These are phyloP conservation scores for Cyprinodon diabolis DNA, from an alignment of 2,797 vertebrate species.

Conservation along the genomic window DNA sequence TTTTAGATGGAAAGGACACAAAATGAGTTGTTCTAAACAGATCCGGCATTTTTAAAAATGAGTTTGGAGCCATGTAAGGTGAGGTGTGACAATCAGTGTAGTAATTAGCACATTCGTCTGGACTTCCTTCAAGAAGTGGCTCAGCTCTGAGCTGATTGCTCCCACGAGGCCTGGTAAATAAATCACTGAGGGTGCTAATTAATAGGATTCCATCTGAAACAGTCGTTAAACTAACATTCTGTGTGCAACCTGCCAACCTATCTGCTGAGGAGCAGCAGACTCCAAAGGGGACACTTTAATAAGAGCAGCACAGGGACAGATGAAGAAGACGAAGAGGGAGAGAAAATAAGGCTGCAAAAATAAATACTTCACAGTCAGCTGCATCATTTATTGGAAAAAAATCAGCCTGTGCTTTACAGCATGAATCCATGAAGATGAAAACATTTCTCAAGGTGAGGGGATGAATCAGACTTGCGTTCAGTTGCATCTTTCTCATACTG, in stretches of 20 bases:
- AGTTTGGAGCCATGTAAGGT: neutral
- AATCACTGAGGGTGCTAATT: constrained; percentile 45
- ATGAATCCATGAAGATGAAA: constrained; percentile 25
- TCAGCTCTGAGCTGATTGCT: constrained; percentile 32
- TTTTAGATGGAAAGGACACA: neutral
- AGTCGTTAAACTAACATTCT: constrained; percentile 39
- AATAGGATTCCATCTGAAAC: constrained; percentile 44
- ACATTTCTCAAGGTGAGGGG: constrained; percentile 32
- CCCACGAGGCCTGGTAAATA: constrained; percentile 43
- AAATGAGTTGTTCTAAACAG: neutral
- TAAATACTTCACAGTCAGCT: constrained; percentile 12
- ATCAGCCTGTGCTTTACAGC: constrained; percentile 1
- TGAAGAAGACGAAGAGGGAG: neutral
- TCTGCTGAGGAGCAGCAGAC: constrained; percentile 26
- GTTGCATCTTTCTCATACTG: constrained; percentile 38
- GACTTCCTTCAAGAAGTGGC: constrained; percentile 15
- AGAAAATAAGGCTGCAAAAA: constrained; percentile 10
- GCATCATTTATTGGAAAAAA: constrained; percentile 12
- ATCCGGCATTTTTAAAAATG: neutral
- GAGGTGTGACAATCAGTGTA: constrained; percentile 13
- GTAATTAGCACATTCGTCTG: constrained; percentile 4
- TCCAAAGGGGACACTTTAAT: constrained; percentile 25
- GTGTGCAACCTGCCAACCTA: constrained; percentile 30
- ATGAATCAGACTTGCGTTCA: constrained; percentile 20
- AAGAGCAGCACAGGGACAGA: constrained; percentile 24